These are phyloP conservation scores for Dastarcus helophoroides DNA, from an alignment of 2,888 invertebrate genomes.

Conservation along the genomic window DNA sequence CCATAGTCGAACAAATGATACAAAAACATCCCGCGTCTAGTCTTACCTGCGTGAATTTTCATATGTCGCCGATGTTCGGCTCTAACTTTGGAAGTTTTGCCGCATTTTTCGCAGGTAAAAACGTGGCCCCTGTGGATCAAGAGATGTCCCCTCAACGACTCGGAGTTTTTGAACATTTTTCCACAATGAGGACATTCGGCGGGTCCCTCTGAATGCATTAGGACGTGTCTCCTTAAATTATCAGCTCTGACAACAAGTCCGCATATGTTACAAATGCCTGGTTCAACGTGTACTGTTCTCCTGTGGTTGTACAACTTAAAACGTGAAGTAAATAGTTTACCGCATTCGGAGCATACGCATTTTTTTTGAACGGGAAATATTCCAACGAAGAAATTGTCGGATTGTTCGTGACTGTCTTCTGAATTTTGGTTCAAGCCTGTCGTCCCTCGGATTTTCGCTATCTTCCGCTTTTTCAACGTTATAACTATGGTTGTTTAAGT, in stretches of 20 bases:
- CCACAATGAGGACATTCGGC: conserved; percentile 23
- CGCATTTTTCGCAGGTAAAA: conserved; percentile 27
- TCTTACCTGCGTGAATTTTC: conserved; percentile 22
- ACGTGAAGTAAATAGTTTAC: conserved; percentile 19
- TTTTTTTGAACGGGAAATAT: conserved; percentile 8
- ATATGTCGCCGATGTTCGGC: conserved; percentile 24
- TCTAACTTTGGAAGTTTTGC: conserved; percentile 24
- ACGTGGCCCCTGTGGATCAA: conserved; percentile 22
- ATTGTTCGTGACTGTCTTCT: conserved; percentile 7
- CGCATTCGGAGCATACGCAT: conserved; percentile 19
- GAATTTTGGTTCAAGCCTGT: no score
- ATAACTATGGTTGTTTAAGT: conserved; percentile 3
- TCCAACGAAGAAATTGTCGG: no score
- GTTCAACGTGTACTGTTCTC: conserved; percentile 19
- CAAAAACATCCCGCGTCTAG: no score
- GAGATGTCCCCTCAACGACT: conserved; percentile 25
- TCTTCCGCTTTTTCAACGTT: conserved; percentile 9
- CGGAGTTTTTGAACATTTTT: conserved; percentile 26
- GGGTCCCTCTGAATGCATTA: conserved; percentile 23
- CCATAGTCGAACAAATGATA: no score
- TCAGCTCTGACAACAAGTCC: conserved; percentile 25
- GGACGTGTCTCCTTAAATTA: conserved; percentile 24
- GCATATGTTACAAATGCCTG: conserved; percentile 28
- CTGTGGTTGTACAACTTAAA: conserved; percentile 20
- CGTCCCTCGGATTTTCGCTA: conserved; percentile 14